Conservation (phyloP, 2,797 vertebrate genomes). For the Takifugu rubripes region DNA sequence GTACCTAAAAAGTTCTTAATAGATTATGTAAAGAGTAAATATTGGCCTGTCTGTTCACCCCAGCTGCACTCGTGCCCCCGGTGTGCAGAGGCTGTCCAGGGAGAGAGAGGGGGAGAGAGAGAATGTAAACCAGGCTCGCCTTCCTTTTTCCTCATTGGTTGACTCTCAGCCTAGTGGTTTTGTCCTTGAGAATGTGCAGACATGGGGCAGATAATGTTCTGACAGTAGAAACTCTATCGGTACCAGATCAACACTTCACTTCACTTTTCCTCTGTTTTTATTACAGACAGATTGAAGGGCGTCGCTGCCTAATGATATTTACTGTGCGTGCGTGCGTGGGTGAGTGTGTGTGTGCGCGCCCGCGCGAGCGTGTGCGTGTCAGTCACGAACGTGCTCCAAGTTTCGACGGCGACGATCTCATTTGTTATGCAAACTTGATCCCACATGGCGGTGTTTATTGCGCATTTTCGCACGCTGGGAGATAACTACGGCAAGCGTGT, state of each 20-base stretch:
- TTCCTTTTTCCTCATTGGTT: slow-evolving; percentile 64
- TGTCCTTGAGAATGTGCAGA: slow-evolving; percentile 86
- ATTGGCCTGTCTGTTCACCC: slow-evolving; percentile 51
- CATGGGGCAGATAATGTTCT: slow-evolving; percentile 82
- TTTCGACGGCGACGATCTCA: not conserved
- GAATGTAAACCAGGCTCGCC: slow-evolving; percentile 63
- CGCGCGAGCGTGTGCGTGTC: not conserved
- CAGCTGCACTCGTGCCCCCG: slow-evolving; percentile 59
- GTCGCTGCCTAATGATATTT: not conserved
- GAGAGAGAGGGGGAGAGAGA: slow-evolving; percentile 25
- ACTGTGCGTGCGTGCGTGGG: no score
- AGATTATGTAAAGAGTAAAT: slow-evolving; percentile 42
- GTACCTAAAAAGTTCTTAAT: slow-evolving; percentile 24
- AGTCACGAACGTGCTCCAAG: not conserved
- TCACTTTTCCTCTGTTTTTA: slow-evolving; percentile 43
- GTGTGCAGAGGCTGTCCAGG: slow-evolving; percentile 35
- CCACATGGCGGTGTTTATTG: not conserved
- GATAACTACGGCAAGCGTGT: slow-evolving; percentile 9
- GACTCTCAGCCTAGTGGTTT: slow-evolving; percentile 61
- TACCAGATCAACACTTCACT: slow-evolving; percentile 73
- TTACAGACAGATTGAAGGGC: slow-evolving; percentile 25
- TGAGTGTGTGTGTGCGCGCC: no score
- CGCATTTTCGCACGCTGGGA: slow-evolving; percentile 1
- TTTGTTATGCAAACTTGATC: slow-evolving; percentile 5
- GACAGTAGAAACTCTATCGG: slow-evolving; percentile 81